Evolutionary conservation across 2,797 vertebrate genomes (phyloP).

Genomic region (Cryptoprocta ferox): DNA sequence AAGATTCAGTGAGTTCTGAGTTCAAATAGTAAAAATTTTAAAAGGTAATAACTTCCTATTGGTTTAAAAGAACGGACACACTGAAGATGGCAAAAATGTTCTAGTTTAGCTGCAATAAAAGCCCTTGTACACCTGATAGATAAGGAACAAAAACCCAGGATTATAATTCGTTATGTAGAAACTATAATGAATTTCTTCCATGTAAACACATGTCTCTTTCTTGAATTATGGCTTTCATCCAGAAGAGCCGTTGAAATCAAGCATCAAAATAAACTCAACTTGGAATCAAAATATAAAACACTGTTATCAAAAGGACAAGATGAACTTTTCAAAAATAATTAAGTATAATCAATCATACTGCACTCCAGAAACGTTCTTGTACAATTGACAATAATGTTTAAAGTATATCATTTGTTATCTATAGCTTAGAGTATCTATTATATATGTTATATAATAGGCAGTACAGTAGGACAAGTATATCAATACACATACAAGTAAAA

Average conservation of each 20-base stretch:
- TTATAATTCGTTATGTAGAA: not conserved
- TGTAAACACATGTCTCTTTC: not conserved
- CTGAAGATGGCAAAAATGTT: not conserved
- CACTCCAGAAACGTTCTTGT: not conserved
- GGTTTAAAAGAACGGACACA: not conserved
- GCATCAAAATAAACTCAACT: not conserved
- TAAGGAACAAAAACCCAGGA: not conserved
- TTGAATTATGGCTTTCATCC: not conserved
- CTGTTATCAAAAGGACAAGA: not conserved
- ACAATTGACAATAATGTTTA: not conserved
- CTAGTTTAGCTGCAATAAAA: constrained; percentile 2
- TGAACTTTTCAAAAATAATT: not conserved
- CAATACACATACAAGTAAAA: constrained; percentile 1
- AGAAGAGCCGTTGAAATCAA: not conserved
- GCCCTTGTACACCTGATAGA: not conserved
- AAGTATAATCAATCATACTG: not conserved
- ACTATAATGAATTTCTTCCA: not conserved
- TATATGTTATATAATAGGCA: not conserved
- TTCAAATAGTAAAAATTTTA: not conserved
- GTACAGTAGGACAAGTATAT: not conserved
- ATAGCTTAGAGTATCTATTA: not conserved
- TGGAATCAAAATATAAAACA: not conserved
- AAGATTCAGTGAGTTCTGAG: not conserved
- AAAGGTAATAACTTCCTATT: not conserved
- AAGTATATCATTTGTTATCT: not conserved